Evolutionary conservation across 2,113 vertebrate genomes (phyloP).

Genomic region (Petrocephalus microphthalmus): DNA sequence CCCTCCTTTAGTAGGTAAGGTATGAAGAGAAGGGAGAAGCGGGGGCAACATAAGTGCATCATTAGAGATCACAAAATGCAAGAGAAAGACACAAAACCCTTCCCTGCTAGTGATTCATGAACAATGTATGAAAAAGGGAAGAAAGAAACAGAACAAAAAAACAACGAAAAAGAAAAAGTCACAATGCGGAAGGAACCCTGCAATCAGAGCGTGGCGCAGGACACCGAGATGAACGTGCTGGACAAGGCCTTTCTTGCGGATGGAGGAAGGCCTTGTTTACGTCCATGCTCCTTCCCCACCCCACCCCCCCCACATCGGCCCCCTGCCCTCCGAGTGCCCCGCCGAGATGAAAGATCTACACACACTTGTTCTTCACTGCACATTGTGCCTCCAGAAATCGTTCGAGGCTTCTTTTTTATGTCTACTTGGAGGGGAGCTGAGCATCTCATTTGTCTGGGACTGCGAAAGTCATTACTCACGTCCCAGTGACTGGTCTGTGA

Average conservation of each 20-base stretch:
- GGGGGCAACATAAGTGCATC: constrained; percentile 99
- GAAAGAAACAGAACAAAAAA: constrained; percentile 26
- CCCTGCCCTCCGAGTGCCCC: neutral
- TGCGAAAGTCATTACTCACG: neutral
- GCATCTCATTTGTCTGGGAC: neutral
- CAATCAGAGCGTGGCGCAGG: constrained; percentile 45
- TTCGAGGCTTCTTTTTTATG: neutral
- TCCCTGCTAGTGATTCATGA: constrained; percentile 73
- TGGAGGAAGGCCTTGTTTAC: constrained; percentile 13
- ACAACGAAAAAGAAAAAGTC: constrained; percentile 48
- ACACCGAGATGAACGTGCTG: constrained; percentile 13
- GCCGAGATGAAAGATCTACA: neutral
- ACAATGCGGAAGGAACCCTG: constrained; percentile 57
- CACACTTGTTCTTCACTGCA: constrained; percentile 18
- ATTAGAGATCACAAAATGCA: constrained; percentile 99
- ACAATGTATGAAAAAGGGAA: constrained; percentile 64
- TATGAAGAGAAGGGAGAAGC: constrained; percentile 99
- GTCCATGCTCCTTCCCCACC: neutral
- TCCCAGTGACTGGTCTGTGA: neutral
- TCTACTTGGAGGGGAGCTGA: neutral
- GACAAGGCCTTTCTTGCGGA: neutral
- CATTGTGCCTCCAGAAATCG: neutral
- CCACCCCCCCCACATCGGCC: too few relatives aligned
- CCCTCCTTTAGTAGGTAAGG: constrained; percentile 99
- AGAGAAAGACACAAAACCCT: constrained; percentile 98